These are phyloP conservation scores for Acronicta psi DNA, from an alignment of 2,888 invertebrate species.

Conservation along the genomic window DNA sequence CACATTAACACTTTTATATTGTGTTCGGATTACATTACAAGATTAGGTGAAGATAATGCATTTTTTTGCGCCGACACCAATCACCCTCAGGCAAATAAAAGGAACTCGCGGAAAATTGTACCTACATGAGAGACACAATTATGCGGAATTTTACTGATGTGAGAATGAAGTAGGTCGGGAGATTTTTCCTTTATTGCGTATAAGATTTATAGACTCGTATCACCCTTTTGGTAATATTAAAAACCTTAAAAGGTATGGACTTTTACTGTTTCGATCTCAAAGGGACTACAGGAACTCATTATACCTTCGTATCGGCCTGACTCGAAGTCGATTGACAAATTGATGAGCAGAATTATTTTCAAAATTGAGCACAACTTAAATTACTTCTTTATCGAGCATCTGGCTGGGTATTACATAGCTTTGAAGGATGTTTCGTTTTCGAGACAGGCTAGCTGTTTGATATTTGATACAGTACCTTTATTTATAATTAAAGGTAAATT, in stretches of 20 bases:
- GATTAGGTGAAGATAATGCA: slow-evolving; percentile 14
- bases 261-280: slow-evolving; percentile 45
- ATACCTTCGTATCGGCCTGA: slow-evolving; percentile 35
- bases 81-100: slow-evolving; percentile 26
- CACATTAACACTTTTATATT: slow-evolving; percentile 14
- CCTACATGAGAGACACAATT: slow-evolving; percentile 6
- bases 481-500: slow-evolving; percentile 7
- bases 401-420: slow-evolving; percentile 17
- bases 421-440: slow-evolving; percentile 15
- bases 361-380: slow-evolving; percentile 40
- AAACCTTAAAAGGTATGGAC: slow-evolving; percentile 36
- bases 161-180: slow-evolving; percentile 21
- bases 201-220: slow-evolving; percentile 32
- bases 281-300: slow-evolving; percentile 49
- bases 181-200: slow-evolving; percentile 37
- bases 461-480: slow-evolving; percentile 7
- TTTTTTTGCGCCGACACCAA: slow-evolving; percentile 29
- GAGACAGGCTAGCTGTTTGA: slow-evolving; percentile 3
- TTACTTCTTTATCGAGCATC: slow-evolving; percentile 26
- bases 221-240: slow-evolving; percentile 45
- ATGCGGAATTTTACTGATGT: slow-evolving; percentile 18
- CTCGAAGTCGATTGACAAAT: slow-evolving; percentile 46
- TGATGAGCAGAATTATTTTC: slow-evolving; percentile 36
- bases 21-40: slow-evolving; percentile 24
- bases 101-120: slow-evolving; percentile 32